A percentile compares a stretch with the other conserved stretches of the same genome.
These are phyloP conservation scores for Chloebia gouldiae DNA, from an alignment of 2,113 vertebrate species.

Conservation along the genomic window DNA sequence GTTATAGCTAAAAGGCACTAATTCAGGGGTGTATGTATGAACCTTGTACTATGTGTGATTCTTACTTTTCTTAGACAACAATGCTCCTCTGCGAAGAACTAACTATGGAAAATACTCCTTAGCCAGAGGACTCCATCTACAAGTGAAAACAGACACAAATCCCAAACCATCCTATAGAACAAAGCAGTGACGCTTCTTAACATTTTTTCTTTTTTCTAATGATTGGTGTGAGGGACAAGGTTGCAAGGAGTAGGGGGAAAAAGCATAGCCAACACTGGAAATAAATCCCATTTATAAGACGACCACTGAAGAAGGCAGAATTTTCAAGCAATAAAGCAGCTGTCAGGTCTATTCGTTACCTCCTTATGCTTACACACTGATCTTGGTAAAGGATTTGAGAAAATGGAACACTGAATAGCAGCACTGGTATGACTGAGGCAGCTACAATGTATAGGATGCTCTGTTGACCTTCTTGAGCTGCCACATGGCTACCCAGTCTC, in stretches of 20 bases:
- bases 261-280: background rate
- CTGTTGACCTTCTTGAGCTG: accelerated
- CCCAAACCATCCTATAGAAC: background rate
- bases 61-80: background rate
- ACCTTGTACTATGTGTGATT: background rate
- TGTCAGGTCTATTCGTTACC: background rate
- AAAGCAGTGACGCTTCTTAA: background rate
- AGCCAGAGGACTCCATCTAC: background rate
- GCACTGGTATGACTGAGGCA: background rate
- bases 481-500: background rate
- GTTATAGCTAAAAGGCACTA: background rate
- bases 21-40: background rate
- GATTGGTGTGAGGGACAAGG: accelerated
- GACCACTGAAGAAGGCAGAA: background rate
- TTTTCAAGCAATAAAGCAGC: background rate
- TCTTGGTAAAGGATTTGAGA: background rate
- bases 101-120: background rate
- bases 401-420: background rate
- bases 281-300: background rate
- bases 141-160: background rate
- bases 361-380: background rate
- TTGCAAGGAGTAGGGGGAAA: background rate
- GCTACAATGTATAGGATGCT: background rate
- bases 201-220: background rate
- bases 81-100: background rate